Conservation (phyloP, 2,113 vertebrate species). For the Takifugu flavidus region DNA sequence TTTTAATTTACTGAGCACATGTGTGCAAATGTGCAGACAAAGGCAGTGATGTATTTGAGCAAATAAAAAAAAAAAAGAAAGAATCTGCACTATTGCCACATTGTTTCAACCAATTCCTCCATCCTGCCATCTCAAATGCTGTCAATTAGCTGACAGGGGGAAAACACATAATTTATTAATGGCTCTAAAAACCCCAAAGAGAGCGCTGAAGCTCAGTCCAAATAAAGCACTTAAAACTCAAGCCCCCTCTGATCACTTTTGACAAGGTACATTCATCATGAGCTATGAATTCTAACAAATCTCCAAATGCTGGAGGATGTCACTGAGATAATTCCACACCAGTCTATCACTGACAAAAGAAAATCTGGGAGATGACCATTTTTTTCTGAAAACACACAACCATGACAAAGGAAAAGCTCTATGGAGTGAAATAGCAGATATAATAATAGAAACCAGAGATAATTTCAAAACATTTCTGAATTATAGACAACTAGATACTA, state of each 20-base stretch:
- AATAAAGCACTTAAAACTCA: conserved; percentile 64
- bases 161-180: conserved; percentile 70
- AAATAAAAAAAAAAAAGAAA: background rate
- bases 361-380: background rate
- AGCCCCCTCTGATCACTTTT: conserved; percentile 33
- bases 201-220: conserved; percentile 44
- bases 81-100: conserved; percentile 26
- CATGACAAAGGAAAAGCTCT: too few relatives aligned
- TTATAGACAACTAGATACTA: too few relatives aligned
- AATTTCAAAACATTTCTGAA: too few relatives aligned
- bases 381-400: too few relatives aligned
- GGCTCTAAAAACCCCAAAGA: conserved; percentile 59
- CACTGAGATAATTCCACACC: conserved; percentile 49
- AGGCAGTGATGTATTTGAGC: conserved; percentile 27
- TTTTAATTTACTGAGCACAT: conserved; percentile 4
- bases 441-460: too few relatives aligned
- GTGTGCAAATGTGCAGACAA: conserved; percentile 24
- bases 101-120: conserved; percentile 26
- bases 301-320: conserved; percentile 23
- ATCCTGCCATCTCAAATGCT: conserved; percentile 59
- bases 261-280: conserved; percentile 49
- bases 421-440: too few relatives aligned
- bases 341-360: conserved; percentile 6
- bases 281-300: conserved; percentile 52
- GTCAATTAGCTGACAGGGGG: conserved; percentile 63